Conservation (phyloP, 1,140 invertebrate genomes). For the Eumaeus atala region DNA sequence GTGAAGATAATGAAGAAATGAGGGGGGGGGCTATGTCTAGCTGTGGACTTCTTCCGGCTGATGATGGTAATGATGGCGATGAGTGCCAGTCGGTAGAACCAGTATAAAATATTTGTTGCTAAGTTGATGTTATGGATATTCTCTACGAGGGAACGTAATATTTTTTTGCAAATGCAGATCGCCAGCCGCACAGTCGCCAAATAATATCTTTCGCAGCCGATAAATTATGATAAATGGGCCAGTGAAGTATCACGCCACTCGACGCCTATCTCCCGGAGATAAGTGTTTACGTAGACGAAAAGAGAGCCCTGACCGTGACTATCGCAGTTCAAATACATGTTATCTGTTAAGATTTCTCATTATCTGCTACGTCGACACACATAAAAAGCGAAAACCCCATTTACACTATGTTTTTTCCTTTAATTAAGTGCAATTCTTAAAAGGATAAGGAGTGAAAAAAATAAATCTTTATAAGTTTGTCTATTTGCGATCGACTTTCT, state of each 20-base stretch:
- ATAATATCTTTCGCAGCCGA: background rate
- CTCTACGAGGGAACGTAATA: too few species aligned
- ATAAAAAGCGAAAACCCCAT: background rate
- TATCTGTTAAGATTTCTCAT: background rate
- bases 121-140: too few species aligned
- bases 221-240: too few species aligned
- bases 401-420: too few species aligned
- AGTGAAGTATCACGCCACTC: constrained; percentile 5
- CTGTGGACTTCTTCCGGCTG: too few species aligned
- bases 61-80: too few species aligned
- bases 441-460: background rate
- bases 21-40: too few species aligned
- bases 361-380: background rate
- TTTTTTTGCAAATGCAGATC: background rate
- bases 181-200: background rate
- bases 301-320: background rate
- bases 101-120: too few species aligned
- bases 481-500: too few species aligned
- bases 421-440: background rate
- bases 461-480: too few species aligned
- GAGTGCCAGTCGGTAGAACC: too few species aligned
- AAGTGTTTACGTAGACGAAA: background rate
- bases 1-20: too few species aligned
- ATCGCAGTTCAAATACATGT: background rate
- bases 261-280: background rate